Evolutionary conservation across 2,797 vertebrate species (phyloP).

Genomic region (Euphonia xanthogaster): DNA sequence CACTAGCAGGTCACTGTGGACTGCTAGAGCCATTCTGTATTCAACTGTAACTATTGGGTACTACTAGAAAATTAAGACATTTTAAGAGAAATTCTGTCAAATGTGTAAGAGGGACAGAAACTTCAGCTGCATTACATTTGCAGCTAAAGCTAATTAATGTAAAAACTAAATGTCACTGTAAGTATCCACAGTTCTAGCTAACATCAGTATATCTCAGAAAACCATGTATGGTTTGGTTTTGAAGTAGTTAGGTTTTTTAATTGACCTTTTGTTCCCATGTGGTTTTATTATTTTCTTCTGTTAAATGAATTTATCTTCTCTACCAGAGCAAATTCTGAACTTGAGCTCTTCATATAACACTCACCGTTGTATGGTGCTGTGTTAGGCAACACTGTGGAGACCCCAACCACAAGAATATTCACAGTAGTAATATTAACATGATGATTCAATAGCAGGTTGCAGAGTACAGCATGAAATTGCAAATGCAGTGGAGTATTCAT

Average conservation of each 20-base stretch:
- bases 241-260: background rate
- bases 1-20: background rate
- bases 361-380: background rate
- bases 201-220: background rate
- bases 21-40: background rate
- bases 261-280: background rate
- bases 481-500: background rate
- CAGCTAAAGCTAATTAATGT: background rate
- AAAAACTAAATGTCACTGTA: background rate
- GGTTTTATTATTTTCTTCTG: background rate
- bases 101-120: background rate
- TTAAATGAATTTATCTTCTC: background rate
- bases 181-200: background rate
- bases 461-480: background rate
- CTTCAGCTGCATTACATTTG: background rate
- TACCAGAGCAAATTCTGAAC: background rate
- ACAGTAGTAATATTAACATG: background rate
- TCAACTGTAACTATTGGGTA: background rate
- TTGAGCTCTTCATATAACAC: background rate
- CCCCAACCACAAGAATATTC: background rate
- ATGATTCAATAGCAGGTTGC: background rate
- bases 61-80: background rate
- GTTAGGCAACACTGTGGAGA: background rate
- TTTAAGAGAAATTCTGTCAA: background rate
- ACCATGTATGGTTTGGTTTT: background rate